Base-by-base conservation (phyloP, 2,888 invertebrate genomes). In the Epirrita christyi region DNA sequence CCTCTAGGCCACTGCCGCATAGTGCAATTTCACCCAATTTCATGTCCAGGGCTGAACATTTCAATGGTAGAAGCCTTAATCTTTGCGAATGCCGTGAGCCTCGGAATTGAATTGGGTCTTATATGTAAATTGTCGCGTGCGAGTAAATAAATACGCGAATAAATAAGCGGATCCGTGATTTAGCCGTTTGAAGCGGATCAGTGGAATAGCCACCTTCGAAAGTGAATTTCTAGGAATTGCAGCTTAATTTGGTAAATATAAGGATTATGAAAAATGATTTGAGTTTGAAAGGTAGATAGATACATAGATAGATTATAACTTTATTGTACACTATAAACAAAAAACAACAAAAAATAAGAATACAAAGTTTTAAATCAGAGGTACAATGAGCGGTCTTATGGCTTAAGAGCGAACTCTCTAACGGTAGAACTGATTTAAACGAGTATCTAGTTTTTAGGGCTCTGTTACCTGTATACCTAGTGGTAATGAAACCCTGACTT, bases 91-190 rank as follows among this genome's bases (percentile, higher is more conserved):
- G 79, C 86, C 84, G 88, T 83, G 83, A 80, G 85, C 82, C 83
- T 81, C 75, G 80, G 81, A 86, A 90, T 90, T 89, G 90, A 86
- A 90, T 90, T 88, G 88, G 85, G 83, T 85, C 86, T 82, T 84
- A 82, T 86, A 88, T 88, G 88, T 86, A 89, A 88, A 89, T 87
- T 82, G 81, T 79, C 79, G 85, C 85, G 83, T 85, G 85, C 80
- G 85, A 86, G 89, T 89, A 90, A 89, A 89, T 89, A 89, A 88
- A 85, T 86, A 86, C 80, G 77, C 75, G 78, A 89, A 89, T 89
- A 89, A 88, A 86, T 86, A 86, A 80, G 78, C 76, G 78, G 72
- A 85, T 82, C 76, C 73, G 76, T 86, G 86, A 86, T 83, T 88
- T 86, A 85, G 84, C 80, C 74, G 79, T 80, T 80, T 69, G 70